Conservation (phyloP, 2,113 vertebrate species). For the Bombycilla garrulus region DNA sequence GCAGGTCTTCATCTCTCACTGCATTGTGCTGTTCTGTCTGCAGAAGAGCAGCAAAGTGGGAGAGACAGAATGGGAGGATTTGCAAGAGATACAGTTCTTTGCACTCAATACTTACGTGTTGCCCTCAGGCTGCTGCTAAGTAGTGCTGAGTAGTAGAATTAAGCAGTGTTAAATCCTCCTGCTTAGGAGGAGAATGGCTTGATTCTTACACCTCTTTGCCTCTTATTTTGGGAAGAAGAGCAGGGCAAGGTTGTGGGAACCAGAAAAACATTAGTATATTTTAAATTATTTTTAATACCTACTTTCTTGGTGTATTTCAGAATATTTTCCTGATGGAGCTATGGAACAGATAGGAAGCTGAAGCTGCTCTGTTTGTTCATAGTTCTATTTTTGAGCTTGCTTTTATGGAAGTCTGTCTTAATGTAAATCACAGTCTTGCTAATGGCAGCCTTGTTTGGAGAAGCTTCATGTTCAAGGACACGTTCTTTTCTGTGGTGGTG, state of each 20-base stretch:
- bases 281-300: not conserved
- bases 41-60: constrained; percentile 36
- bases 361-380: not conserved
- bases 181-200: constrained; percentile 45
- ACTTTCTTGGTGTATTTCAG: not conserved
- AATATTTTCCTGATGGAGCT: constrained; percentile 15
- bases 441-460: constrained; percentile 3
- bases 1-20: constrained; percentile 40
- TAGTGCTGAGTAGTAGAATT: constrained; percentile 62
- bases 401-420: constrained; percentile 29
- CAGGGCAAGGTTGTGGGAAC: not conserved
- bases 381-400: constrained; percentile 34
- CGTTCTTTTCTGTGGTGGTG: not conserved
- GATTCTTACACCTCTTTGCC: constrained; percentile 39
- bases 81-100: constrained; percentile 49
- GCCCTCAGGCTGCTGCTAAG: constrained; percentile 68
- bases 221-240: constrained; percentile 38
- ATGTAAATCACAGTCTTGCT: constrained; percentile 29
- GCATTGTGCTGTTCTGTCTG: constrained; percentile 41
- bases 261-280: not conserved
- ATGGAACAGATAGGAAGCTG: not conserved
- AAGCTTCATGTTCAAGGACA: not conserved
- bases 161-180: constrained; percentile 66
- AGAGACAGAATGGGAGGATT: constrained; percentile 40
- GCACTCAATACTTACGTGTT: constrained; percentile 26